A percentile compares a stretch with the other conserved stretches of the same genome.
phyloP scores from a whole-genome alignment of 2,888 invertebrate species.

The Seladonia tumulorum region DNA sequence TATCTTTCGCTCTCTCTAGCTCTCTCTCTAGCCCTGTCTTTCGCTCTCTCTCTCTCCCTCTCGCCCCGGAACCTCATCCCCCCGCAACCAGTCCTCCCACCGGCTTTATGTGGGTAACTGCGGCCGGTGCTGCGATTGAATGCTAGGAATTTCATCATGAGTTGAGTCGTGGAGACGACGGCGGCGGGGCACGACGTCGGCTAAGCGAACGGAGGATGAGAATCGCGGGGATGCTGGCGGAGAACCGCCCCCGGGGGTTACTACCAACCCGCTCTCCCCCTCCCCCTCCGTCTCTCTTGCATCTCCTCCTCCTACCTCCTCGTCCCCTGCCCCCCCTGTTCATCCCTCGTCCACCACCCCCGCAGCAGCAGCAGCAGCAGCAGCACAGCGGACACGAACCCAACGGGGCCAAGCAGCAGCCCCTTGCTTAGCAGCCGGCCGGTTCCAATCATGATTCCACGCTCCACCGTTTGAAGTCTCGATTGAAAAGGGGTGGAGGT shows the following conservation, averaged over 20 bases:
- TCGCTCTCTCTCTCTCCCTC: constrained; percentile 26
- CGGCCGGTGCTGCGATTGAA: constrained; percentile 83
- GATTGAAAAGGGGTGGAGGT: constrained; percentile 84
- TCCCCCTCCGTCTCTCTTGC: constrained; percentile 29
- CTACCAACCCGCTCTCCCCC: constrained; percentile 81
- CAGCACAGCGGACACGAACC: constrained; percentile 75
- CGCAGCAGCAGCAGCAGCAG: constrained; percentile 32
- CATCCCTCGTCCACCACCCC: not conserved
- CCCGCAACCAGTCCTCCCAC: constrained; percentile 26
- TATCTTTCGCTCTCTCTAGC: no score
- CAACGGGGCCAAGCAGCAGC: constrained; percentile 78
- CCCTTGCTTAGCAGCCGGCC: constrained; percentile 83
- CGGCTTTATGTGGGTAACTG: constrained; percentile 75
- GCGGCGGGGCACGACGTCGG: constrained; percentile 64
- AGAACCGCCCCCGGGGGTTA: constrained; percentile 76
- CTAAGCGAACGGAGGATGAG: constrained; percentile 71
- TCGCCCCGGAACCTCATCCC: constrained; percentile 9
- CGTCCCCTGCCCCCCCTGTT: not conserved
- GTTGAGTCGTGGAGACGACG: constrained; percentile 84
- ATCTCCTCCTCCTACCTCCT: not conserved
- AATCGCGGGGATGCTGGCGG: constrained; percentile 67
- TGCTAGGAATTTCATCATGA: constrained; percentile 84
- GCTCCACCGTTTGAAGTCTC: constrained; percentile 84
- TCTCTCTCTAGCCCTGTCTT: not conserved
- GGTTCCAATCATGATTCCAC: constrained; percentile 84